phyloP scores from a whole-genome alignment of 2,113 vertebrate species.

The Ochotona curzoniae region DNA sequence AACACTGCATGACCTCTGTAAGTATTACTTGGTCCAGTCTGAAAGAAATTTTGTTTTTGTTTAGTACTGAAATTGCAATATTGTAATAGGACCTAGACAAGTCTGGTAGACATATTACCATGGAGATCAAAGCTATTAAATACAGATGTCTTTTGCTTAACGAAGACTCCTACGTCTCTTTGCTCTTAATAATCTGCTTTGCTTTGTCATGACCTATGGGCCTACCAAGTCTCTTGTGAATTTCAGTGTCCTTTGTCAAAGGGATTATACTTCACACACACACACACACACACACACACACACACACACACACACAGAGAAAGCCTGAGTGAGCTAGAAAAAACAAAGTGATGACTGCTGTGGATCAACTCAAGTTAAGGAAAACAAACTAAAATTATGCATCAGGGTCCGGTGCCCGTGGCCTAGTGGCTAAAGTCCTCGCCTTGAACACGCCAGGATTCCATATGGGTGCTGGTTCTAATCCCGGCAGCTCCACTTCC shows the following conservation, averaged over 20 bases:
- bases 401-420: neutral
- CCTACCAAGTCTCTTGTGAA: neutral
- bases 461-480: too few relatives aligned
- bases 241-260: neutral
- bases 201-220: neutral
- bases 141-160: neutral
- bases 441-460: too few relatives aligned
- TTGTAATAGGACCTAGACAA: neutral
- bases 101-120: slow-evolving; percentile 5
- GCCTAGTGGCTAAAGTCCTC: too few relatives aligned
- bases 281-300: neutral
- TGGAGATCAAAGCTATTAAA: slow-evolving; percentile 7
- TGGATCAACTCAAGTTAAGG: slow-evolving; percentile 6
- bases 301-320: neutral
- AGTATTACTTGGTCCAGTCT: slow-evolving; percentile 72
- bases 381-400: slow-evolving; percentile 34
- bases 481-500: too few relatives aligned
- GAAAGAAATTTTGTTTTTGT: slow-evolving; percentile 48
- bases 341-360: slow-evolving; percentile 21
- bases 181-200: slow-evolving; percentile 18
- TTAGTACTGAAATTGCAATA: slow-evolving; percentile 39
- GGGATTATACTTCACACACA: neutral
- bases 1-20: neutral
- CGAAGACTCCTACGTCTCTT: neutral
- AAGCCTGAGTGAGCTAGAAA: neutral